Evolutionary conservation across 2,113 vertebrate genomes (phyloP).

Genomic region (Marmota monax): DNA sequence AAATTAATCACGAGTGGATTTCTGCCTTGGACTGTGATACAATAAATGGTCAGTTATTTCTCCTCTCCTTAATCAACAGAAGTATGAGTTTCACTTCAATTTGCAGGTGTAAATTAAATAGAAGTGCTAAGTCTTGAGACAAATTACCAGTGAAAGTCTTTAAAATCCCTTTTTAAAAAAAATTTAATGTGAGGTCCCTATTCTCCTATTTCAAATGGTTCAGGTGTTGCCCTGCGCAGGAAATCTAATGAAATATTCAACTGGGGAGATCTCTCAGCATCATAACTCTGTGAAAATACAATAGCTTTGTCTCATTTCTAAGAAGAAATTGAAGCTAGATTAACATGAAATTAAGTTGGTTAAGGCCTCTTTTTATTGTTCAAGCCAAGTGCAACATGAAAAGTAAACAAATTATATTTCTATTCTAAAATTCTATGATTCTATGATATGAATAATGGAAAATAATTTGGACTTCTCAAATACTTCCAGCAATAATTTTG

Average conservation of each 20-base stretch:
- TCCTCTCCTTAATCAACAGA: neutral
- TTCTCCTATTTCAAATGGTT: neutral
- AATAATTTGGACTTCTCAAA: slow-evolving; percentile 65
- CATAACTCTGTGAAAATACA: neutral
- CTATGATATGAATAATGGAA: slow-evolving; percentile 33
- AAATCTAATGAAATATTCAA: neutral
- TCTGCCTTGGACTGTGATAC: neutral
- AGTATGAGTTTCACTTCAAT: neutral
- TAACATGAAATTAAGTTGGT: slow-evolving; percentile 52
- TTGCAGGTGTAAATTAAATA: neutral
- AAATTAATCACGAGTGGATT: neutral
- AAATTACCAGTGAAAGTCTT: neutral
- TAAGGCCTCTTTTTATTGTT: slow-evolving; percentile 44
- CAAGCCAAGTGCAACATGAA: slow-evolving; percentile 47
- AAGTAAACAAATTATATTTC: slow-evolving; percentile 59
- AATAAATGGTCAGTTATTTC: slow-evolving; percentile 19
- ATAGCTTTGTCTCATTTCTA: slow-evolving; percentile 15
- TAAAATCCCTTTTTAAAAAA: neutral
- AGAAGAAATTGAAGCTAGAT: slow-evolving; percentile 60
- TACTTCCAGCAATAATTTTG: slow-evolving; percentile 53
- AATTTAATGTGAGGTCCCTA: neutral
- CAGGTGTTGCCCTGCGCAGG: neutral
- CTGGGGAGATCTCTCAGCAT: neutral
- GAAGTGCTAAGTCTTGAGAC: neutral
- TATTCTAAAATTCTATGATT: slow-evolving; percentile 56